Percentiles rank a stretch among this genome's conserved stretches.
Evolutionary conservation across 2,113 vertebrate genomes (phyloP).

Genomic region (Mus spicilegus): DNA sequence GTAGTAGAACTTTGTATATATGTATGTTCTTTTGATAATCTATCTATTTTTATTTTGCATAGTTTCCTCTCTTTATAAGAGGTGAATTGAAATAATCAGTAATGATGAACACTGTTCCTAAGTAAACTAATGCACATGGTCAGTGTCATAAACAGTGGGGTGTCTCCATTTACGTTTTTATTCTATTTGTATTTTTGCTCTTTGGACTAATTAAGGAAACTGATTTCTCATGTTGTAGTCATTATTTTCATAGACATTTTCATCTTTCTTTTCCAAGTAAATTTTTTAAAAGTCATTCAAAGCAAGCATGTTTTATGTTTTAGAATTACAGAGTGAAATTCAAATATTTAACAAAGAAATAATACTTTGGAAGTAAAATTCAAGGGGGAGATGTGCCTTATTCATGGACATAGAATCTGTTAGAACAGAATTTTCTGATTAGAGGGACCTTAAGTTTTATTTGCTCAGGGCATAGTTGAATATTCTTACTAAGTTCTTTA

Average conservation of each 20-base stretch:
- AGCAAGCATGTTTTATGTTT: not conserved
- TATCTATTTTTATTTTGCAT: constrained; percentile 33
- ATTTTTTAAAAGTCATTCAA: not conserved
- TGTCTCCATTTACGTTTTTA: not conserved
- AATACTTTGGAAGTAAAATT: not conserved
- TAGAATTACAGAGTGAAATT: not conserved
- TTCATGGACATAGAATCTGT: not conserved
- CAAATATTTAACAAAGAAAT: not conserved
- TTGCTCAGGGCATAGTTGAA: not conserved
- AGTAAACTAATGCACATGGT: not conserved
- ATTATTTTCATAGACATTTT: not conserved
- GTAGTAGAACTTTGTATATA: constrained; percentile 24
- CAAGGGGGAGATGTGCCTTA: not conserved
- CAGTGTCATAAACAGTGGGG: not conserved
- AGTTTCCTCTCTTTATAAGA: constrained; percentile 5
- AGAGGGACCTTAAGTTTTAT: not conserved
- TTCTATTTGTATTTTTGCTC: not conserved
- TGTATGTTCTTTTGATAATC: not conserved
- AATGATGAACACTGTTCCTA: constrained; percentile 1
- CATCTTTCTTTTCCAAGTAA: not conserved
- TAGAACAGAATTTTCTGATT: not conserved
- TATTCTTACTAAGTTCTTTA: not conserved
- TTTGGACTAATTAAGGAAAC: not conserved
- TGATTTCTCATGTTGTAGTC: not conserved
- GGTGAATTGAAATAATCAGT: constrained; percentile 26